These are phyloP conservation scores for Leptoclinus maculatus DNA, from an alignment of 2,797 vertebrate species.

Conservation along the genomic window DNA sequence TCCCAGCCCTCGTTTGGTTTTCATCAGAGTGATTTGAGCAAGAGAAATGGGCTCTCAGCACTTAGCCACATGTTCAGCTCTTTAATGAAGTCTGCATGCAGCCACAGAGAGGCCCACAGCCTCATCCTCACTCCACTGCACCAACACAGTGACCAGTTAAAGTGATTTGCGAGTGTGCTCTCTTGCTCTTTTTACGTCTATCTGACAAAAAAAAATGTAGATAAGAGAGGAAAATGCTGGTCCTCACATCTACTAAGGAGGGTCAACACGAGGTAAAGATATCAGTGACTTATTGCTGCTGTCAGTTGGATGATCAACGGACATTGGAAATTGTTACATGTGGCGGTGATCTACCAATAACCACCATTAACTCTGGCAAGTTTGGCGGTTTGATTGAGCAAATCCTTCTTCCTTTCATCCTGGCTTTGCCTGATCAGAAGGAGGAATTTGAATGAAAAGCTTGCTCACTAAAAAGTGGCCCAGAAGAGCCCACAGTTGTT, in stretches of 20 bases:
- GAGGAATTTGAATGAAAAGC: not conserved
- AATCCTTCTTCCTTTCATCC: slow-evolving; percentile 22
- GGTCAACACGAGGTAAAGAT: slow-evolving; percentile 6
- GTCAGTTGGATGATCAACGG: slow-evolving; percentile 15
- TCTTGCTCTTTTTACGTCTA: not conserved
- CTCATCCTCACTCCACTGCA: slow-evolving; percentile 20
- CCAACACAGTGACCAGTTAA: not conserved
- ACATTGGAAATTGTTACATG: not conserved
- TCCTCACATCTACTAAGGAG: not conserved
- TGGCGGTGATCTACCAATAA: slow-evolving; percentile 22
- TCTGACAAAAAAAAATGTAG: not conserved
- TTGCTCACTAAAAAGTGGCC: slow-evolving; percentile 8
- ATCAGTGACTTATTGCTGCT: slow-evolving; percentile 16
- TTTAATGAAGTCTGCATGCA: slow-evolving; percentile 35
- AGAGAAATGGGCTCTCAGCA: slow-evolving; percentile 57
- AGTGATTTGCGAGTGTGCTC: slow-evolving; percentile 6
- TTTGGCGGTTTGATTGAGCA: slow-evolving; percentile 22
- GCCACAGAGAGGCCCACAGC: slow-evolving; percentile 22
- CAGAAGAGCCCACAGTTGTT: slow-evolving; percentile 8
- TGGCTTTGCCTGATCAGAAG: slow-evolving; percentile 1
- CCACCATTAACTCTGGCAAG: slow-evolving; percentile 25
- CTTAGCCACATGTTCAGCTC: slow-evolving; percentile 49
- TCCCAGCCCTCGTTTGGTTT: slow-evolving; percentile 66
- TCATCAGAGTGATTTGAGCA: slow-evolving; percentile 67
- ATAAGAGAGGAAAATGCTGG: not conserved